Conservation (phyloP, 2,113 vertebrate genomes). For the Zosterops pallidus region DNA sequence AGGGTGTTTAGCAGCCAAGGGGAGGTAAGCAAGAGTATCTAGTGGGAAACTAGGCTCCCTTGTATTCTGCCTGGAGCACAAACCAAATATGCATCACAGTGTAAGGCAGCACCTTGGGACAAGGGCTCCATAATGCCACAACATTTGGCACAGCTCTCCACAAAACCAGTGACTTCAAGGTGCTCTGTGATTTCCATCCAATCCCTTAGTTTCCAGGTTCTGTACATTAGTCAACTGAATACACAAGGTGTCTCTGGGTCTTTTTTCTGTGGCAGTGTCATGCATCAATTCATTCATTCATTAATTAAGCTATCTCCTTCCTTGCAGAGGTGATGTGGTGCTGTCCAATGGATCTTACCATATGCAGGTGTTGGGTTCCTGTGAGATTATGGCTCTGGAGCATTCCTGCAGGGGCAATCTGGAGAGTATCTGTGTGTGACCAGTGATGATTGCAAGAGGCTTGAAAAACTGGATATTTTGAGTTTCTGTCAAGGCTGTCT, state of each 20-base stretch:
- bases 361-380: neutral
- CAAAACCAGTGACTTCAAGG: neutral
- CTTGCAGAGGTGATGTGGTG: neutral
- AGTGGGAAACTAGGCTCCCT: neutral
- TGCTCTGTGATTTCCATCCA: rapidly evolving
- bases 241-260: neutral
- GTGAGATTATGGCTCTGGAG: neutral
- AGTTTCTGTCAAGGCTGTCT: neutral
- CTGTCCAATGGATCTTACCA: neutral
- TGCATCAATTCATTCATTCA: neutral
- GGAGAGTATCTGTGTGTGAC: neutral
- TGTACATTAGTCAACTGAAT: rapidly evolving
- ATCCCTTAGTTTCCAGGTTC: neutral
- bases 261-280: neutral
- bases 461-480: neutral
- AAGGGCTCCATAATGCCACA: neutral
- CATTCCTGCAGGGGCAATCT: neutral
- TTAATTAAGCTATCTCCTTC: neutral
- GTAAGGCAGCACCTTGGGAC: neutral
- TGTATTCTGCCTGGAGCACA: neutral
- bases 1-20: neutral
- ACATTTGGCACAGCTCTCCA: neutral
- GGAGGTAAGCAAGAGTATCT: neutral
- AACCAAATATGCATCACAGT: rapidly evolving
- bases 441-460: neutral